Evolutionary conservation across 2,113 vertebrate species (phyloP).

Genomic region (Peucedramus taeniatus): DNA sequence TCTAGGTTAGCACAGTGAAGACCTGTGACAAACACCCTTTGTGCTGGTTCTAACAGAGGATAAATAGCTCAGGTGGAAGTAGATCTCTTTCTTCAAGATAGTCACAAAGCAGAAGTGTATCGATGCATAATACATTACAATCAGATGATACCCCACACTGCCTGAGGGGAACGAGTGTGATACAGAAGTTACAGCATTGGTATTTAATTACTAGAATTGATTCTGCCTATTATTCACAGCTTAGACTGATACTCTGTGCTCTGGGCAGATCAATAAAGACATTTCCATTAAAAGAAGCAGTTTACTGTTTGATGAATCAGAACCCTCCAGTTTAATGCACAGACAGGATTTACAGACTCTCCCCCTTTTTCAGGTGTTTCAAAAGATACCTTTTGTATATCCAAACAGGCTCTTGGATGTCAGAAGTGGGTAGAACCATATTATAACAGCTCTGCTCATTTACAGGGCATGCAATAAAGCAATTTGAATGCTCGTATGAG

Average conservation of each 20-base stretch:
- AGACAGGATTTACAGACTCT: neutral
- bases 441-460: neutral
- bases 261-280: neutral
- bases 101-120: neutral
- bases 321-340: neutral
- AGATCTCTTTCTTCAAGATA: neutral
- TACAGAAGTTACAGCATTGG: neutral
- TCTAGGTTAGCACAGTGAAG: neutral
- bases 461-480: neutral
- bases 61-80: neutral
- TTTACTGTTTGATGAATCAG: neutral
- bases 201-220: constrained; percentile 1
- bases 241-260: neutral
- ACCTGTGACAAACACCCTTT: neutral
- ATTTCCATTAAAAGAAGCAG: neutral
- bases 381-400: neutral
- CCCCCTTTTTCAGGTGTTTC: neutral
- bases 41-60: neutral
- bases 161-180: neutral
- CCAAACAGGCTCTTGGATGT: neutral
- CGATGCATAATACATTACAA: neutral
- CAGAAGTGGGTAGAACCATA: neutral
- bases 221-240: neutral
- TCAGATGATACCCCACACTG: neutral
- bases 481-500: constrained; percentile 13